Base-by-base conservation (phyloP, 2,888 invertebrate genomes). In the Coleophora flavipennella region DNA sequence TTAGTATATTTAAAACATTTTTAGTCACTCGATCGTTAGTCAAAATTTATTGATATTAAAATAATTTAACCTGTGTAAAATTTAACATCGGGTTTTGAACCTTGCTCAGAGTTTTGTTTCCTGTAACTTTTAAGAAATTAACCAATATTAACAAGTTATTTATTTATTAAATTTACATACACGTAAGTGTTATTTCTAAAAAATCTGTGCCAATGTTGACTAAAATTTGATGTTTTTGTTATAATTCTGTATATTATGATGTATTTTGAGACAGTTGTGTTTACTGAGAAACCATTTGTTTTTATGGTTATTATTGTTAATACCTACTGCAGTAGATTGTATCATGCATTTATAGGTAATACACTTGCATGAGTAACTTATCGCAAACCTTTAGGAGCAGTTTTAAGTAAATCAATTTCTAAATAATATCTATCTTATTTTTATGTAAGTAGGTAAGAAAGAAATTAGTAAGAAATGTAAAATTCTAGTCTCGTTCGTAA, bases 21-120 rank as follows among this genome's bases (percentile, higher is more conserved):
- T 20, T 20, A 20, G 12, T 31, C 31, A 31, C 11, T 31, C 13
- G 31, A n/a, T 9, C 11, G 10, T 31, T n/a, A 13, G 11, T n/a
- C 8, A 31, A 31, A 8, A 9, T 31, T 31, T 31, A n/a, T 11
- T 31, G 11, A 13, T 31, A 31, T 8, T 12, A 8, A 31, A 11
- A n/a, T n/a, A n/a, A n/a, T n/a, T 11, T 31, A 31, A 31, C 31
- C 31, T 11, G 6, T 29, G 8, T 29, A 29, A 29, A 29, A 26
- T 35, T 35, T 33, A 38, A 20, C 28, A 14, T 29, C 10, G 13
- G 37, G 31, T 38, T 35, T 34, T 34, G 26, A 13, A 37, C 11
- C 40, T 32, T 37, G 43, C 43, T 43, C 43, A 43, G 39, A 29
- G 13, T 28, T 25, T 42, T 39, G 43, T 43, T 43, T 43, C 43